Base-by-base conservation (phyloP, 2,113 vertebrate genomes). In the Cavia porcellus region DNA sequence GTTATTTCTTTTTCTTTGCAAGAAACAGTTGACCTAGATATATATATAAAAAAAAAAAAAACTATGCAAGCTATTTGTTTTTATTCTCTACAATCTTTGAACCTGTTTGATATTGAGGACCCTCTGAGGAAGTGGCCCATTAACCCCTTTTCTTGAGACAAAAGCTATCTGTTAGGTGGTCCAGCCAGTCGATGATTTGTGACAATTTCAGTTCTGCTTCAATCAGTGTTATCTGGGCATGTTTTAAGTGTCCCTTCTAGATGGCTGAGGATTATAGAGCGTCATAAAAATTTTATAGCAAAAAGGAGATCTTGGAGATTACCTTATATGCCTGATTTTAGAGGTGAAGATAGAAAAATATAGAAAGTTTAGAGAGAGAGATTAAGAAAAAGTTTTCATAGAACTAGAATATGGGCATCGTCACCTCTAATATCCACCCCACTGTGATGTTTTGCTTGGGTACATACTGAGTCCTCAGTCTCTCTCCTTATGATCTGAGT, bases 1-100 rank as follows among this genome's bases (percentile, higher is more conserved):
- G 83, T 87, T 0, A 75, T 96, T 93, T 94, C 28, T 90, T 95
- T 92, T 97, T 88, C 94, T 96, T 95, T 92, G 5, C 9, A 86
- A 93, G 93, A 93, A 93, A 94, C 42, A 84, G n/a, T 87, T 93
- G 68, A 12, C 35, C 45, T 82, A 66, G 35, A 89, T 96, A 77
- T 90, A n/a, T n/a, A n/a, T n/a, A n/a, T n/a, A n/a, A 77, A 95
- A 84, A 94, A 19, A 77, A 95, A 84, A 94, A 57, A 57, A 57
- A 4, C 74, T 79, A 35, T 57, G 79, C 35, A 87, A 96, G 25
- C 14, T 90, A 13, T 70, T 89, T 95, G 52, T 15, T 79, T 74
- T 45, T 11, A 45, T 90, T 91, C 50, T 75, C 42, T 93, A 55
- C 47, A 74, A 20, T 24, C 74, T 94, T 92, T 92, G 8, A 96